phyloP scores from a whole-genome alignment of 2,888 invertebrate genomes.

The Rhagophthalmus giganteus region DNA sequence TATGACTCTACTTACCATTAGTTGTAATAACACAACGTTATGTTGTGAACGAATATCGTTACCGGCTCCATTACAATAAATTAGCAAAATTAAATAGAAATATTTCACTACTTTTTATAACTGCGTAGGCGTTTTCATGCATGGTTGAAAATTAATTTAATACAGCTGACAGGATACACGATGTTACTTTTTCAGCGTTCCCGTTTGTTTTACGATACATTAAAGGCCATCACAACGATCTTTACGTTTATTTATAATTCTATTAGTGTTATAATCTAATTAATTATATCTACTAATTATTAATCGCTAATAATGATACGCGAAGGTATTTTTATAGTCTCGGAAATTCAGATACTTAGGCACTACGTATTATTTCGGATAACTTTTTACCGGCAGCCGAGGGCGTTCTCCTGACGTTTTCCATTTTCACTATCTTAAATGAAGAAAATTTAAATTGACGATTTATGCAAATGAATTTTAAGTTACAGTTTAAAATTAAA shows the following conservation, averaged over 20 bases:
- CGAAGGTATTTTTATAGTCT: too few species aligned
- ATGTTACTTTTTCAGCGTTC: neutral
- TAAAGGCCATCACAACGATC: neutral
- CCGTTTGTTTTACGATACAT: neutral
- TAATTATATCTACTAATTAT: neutral
- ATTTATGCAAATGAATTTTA: conserved; percentile 7
- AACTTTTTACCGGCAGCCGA: neutral
- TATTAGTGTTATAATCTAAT: neutral
- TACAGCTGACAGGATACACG: conserved; percentile 11
- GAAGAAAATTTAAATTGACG: conserved; percentile 5
- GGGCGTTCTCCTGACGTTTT: conserved; percentile 1
- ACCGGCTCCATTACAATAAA: conserved; percentile 35
- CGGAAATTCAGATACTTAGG: too few species aligned
- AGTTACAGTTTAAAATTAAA: conserved; percentile 2
- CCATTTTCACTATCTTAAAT: conserved; percentile 4
- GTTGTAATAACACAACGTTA: conserved; percentile 36
- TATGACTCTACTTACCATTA: conserved; percentile 35
- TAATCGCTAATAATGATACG: neutral
- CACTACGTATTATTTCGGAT: too few species aligned
- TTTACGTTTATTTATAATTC: neutral
- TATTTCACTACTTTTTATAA: conserved; percentile 36
- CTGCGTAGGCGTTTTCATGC: conserved; percentile 18
- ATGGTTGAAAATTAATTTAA: conserved; percentile 12
- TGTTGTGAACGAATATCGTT: conserved; percentile 32
- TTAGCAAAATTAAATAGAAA: conserved; percentile 39